Percentiles rank a stretch among this genome's conserved stretches.
These are phyloP conservation scores for Xiphophorus maculatus DNA, from an alignment of 2,113 vertebrate genomes.

Conservation along the genomic window DNA sequence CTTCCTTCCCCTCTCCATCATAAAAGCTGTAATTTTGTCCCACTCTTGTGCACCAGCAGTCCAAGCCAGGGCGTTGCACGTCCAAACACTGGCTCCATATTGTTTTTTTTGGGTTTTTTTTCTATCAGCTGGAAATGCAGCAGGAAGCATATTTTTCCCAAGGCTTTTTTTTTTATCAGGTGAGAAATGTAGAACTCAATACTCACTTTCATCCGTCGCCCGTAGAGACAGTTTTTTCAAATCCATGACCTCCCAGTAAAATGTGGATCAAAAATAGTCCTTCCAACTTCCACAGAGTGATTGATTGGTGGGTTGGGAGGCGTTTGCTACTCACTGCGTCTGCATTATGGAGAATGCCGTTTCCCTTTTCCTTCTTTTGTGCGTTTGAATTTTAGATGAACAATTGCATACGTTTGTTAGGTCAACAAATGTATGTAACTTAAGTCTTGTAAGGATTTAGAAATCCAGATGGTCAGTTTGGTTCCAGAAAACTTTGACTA, in stretches of 20 bases:
- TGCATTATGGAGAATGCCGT: background rate
- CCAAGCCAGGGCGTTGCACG: conserved; percentile 27
- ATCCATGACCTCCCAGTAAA: conserved; percentile 45
- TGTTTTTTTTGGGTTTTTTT: conserved; percentile 2
- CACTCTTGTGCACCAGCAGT: conserved; percentile 28
- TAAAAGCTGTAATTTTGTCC: conserved; percentile 57
- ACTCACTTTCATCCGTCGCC: conserved; percentile 44
- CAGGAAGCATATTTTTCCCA: conserved; percentile 36
- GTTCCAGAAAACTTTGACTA: too few relatives aligned
- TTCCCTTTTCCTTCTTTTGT: background rate
- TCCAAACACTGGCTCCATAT: conserved; percentile 25
- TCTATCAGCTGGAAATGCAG: conserved; percentile 42
- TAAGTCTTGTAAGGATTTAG: too few relatives aligned
- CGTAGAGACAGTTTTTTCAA: conserved; percentile 24
- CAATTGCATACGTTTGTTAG: too few relatives aligned
- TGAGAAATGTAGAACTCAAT: background rate
- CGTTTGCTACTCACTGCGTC: conserved; percentile 33
- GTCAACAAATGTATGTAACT: background rate
- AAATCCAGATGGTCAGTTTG: too few relatives aligned
- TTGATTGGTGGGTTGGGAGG: conserved; percentile 33
- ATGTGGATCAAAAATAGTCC: conserved; percentile 54
- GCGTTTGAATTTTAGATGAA: background rate
- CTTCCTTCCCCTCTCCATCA: conserved; percentile 56
- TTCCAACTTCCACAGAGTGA: conserved; percentile 31
- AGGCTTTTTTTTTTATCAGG: conserved; percentile 25